These are phyloP conservation scores for Adoxophyes honmai DNA, from an alignment of 1,140 invertebrate genomes.

Conservation along the genomic window DNA sequence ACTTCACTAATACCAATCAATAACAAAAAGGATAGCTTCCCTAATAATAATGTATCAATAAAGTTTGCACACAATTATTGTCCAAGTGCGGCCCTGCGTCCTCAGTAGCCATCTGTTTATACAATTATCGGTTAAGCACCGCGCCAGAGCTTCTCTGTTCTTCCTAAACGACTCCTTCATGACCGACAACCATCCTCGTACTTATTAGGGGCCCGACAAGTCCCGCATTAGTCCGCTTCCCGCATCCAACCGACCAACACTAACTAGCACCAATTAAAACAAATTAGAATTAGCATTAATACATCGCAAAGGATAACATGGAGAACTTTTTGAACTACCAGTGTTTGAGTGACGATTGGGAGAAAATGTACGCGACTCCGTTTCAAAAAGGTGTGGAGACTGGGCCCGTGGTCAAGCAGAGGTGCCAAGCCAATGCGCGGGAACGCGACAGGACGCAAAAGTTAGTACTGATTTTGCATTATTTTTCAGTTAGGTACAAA, in stretches of 20 bases:
- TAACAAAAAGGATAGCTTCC: too few species aligned
- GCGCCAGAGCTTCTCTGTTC: constrained; percentile 66
- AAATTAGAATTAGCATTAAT: background rate
- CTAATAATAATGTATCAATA: too few species aligned
- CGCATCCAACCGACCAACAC: constrained; percentile 28
- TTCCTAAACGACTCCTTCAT: constrained; percentile 74
- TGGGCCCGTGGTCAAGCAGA: constrained; percentile 72
- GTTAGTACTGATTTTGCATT: constrained; percentile 69
- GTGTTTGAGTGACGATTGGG: constrained; percentile 51
- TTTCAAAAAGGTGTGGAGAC: constrained; percentile 30
- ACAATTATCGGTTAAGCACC: constrained; percentile 73
- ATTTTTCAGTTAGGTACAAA: too few species aligned
- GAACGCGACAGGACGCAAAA: constrained; percentile 87
- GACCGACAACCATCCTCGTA: constrained; percentile 53
- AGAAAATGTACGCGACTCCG: constrained; percentile 32
- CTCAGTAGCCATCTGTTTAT: constrained; percentile 71
- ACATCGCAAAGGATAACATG: constrained; percentile 21
- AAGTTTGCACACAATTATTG: background rate
- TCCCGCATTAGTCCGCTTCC: constrained; percentile 50
- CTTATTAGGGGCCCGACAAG: constrained; percentile 48
- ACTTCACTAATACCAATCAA: too few species aligned
- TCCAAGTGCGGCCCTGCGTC: constrained; percentile 38
- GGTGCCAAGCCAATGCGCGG: constrained; percentile 84
- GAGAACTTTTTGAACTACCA: constrained; percentile 46
- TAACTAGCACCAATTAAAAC: constrained; percentile 15